These are phyloP conservation scores for Pollachius pollachius DNA, from an alignment of 2,113 vertebrate genomes.

Conservation along the genomic window DNA sequence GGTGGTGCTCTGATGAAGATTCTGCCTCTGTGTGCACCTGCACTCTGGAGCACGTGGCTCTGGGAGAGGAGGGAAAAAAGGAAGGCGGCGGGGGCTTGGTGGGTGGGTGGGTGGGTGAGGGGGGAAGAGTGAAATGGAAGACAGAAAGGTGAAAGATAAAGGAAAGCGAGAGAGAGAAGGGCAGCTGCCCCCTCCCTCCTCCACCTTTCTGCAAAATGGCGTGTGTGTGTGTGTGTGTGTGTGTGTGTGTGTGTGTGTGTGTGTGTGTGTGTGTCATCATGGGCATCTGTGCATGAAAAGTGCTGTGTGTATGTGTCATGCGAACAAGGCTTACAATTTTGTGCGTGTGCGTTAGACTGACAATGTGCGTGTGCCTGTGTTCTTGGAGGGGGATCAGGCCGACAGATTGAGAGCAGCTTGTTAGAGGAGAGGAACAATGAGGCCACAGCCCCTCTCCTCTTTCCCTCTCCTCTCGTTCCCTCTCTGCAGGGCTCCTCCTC, in stretches of 20 bases:
- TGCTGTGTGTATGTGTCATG: not conserved
- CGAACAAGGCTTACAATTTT: not conserved
- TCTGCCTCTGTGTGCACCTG: slow-evolving; percentile 45
- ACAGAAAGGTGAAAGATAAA: slow-evolving; percentile 22
- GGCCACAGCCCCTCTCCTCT: slow-evolving; percentile 53
- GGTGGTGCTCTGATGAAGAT: slow-evolving; percentile 17
- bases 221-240: slow-evolving; percentile 37
- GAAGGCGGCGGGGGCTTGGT: not conserved
- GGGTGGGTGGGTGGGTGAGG: not conserved
- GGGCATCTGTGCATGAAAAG: not conserved
- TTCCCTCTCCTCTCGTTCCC: slow-evolving; percentile 26
- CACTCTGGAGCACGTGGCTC: slow-evolving; percentile 26
- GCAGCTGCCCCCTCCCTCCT: slow-evolving; percentile 33
- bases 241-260: not conserved
- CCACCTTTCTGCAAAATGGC: slow-evolving; percentile 56
- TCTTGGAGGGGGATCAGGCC: slow-evolving; percentile 64
- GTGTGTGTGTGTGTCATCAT: not conserved
- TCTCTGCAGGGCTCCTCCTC: not conserved
- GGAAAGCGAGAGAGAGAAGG: slow-evolving; percentile 32
- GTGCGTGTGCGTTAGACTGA: slow-evolving; percentile 17
- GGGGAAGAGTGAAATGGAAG: slow-evolving; percentile 11
- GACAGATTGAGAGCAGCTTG: slow-evolving; percentile 76
- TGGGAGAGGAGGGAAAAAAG: slow-evolving; percentile 5
- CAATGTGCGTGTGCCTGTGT: slow-evolving; percentile 27
- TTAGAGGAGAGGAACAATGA: slow-evolving; percentile 73